phyloP scores from a whole-genome alignment of 2,888 invertebrate species.

The Amaurobius ferox region DNA sequence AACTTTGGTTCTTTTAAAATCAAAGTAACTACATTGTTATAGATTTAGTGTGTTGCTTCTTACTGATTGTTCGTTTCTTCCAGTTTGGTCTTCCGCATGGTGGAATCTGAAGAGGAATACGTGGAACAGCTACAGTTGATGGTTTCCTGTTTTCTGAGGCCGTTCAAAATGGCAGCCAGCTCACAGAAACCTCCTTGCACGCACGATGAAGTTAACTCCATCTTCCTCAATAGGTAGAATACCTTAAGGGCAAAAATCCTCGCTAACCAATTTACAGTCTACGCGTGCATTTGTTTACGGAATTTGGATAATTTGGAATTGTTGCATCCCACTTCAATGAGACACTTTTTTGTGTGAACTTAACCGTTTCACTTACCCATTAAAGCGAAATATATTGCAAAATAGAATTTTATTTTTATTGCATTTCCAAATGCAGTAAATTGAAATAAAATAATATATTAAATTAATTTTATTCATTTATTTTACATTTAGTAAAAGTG shows the following conservation, averaged over 20 bases:
- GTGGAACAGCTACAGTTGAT: constrained; percentile 91
- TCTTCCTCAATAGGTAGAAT: constrained; percentile 90
- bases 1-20: no score
- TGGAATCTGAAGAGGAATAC: constrained; percentile 94
- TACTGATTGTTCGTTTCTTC: no score
- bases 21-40: no score
- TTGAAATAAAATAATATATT: no score
- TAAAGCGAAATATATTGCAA: no score
- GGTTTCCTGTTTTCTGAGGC: constrained; percentile 90
- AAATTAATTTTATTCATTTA: no score
- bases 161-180: constrained; percentile 95
- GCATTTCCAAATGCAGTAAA: no score
- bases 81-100: constrained; percentile 92
- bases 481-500: no score
- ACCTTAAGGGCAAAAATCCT: constrained; percentile 16
- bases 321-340: not conserved
- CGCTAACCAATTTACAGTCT: not conserved
- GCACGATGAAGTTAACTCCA: constrained; percentile 95
- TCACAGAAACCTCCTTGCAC: constrained; percentile 94
- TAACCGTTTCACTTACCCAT: no score
- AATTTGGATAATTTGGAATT: not conserved
- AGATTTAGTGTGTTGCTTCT: no score
- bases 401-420: no score
- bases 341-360: not conserved
- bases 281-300: not conserved